A percentile compares a stretch with the other conserved stretches of the same genome.
phyloP scores from a whole-genome alignment of 2,797 vertebrate species.

The Xenentodon cancila region DNA sequence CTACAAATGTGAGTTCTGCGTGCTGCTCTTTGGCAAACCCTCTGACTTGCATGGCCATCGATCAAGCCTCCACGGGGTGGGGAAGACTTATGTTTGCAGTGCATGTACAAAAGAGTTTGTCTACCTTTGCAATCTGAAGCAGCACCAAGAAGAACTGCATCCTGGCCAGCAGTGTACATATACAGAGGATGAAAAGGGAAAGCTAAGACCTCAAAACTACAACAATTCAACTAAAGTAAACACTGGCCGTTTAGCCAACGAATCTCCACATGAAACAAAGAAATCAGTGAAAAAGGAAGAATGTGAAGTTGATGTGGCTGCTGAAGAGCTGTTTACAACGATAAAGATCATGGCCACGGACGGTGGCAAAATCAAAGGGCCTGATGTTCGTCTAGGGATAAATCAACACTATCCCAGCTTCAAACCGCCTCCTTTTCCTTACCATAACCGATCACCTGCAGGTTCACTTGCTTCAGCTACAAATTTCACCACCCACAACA shows the following conservation, averaged over 20 bases:
- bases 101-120: constrained; percentile 97
- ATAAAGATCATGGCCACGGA: constrained; percentile 96
- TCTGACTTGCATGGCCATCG: constrained; percentile 90
- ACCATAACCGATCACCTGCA: constrained; percentile 93
- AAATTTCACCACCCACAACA: constrained; percentile 98
- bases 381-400: constrained; percentile 94
- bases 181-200: constrained; percentile 93
- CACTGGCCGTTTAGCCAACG: constrained; percentile 11
- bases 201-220: constrained; percentile 94
- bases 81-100: constrained; percentile 93
- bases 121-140: constrained; percentile 96
- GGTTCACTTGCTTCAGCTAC: constrained; percentile 90
- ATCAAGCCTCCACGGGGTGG: constrained; percentile 93
- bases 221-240: constrained; percentile 84
- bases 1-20: constrained; percentile 99
- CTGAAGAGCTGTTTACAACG: constrained; percentile 92
- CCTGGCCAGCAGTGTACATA: constrained; percentile 91
- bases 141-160: constrained; percentile 96
- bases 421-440: constrained; percentile 97
- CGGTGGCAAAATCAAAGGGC: constrained; percentile 88
- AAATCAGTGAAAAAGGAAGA: constrained; percentile 71
- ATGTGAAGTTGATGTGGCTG: constrained; percentile 79
- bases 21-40: constrained; percentile 92
- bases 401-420: constrained; percentile 99
- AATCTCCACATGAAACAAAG: constrained; percentile 43